Evolutionary conservation across 2,888 invertebrate species (phyloP), one percentile per base, ranked within the genome.

Genomic region (Rhodophaea formosa): DNA sequence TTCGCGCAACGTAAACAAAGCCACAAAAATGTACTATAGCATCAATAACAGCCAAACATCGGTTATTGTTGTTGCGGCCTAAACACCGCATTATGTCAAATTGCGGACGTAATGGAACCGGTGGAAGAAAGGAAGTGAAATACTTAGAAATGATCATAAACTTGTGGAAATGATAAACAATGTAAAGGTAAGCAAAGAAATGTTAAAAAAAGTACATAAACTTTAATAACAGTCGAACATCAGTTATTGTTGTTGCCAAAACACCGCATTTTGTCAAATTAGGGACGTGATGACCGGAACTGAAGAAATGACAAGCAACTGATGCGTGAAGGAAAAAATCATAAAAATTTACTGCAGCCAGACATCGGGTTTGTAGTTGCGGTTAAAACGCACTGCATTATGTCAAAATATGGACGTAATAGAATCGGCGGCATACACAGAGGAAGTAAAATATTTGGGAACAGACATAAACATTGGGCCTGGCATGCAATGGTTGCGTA

Each of bases 21-120:
- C 29, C 29, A 42, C 53, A 43, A 53, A 53, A 53, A 53, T 53
- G 53, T 53, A 42, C 43, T 14, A 29, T 15, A 53, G 8, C 23
- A 53, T 14, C 43, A 43, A 43, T 53, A 53, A 53, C 53, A 53
- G 23, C 14, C 53, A 43, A 53, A 53, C 53, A 43, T 29, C 29
- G 17, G 29, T 42, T 53, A 43, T 16, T 14, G 8, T 42, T n/a
- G 42, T 12, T n/a, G 12, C 14, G 35, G 15, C 35, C 51, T 15
- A 12, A 10, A 51, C 8, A 51, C n/a, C 35, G 10, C 51, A 51
- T 51, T 51, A 35, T 15, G 15, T 51, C 35, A 51, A 35, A 35
- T 16, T 16, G 35, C 14, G 51, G 32, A 49, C 12, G 45, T 47
- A 23, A 30, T 15, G 29, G 23, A 23, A 46, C 8, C 35, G 35